Base-by-base conservation (phyloP, 2,888 invertebrate genomes). In the Monopis laevigella region DNA sequence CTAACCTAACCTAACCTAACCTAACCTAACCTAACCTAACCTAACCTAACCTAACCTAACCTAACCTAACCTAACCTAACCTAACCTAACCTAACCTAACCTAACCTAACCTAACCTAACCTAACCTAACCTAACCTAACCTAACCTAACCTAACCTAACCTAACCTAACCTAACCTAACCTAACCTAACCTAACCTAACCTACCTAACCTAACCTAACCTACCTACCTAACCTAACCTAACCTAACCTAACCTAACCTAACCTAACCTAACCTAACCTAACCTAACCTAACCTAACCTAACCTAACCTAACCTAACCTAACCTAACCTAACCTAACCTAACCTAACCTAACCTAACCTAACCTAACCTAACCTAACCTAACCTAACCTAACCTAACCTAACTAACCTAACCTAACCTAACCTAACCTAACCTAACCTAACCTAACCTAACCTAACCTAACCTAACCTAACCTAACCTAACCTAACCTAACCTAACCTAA, bases 121-220 rank as follows among this genome's bases (percentile, higher is more conserved):
- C 46, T 43, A 43, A 46, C 40, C 43, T 42, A 42, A 46, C 43
- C 43, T 42, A 46, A 42, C 46, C 43, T 42, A 46, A 46, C 46
- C 43, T 43, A 43, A 42, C 46, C 43, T 43, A 46, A 46, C 43
- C 46, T 45, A 45, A 46, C 46, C 45, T 44, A 40, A 44, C 42
- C 44, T 44, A 40, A 44, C 43, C 49, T 47, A 45, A 44, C 44
- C 45, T 39, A n/a, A n/a, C 40, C 34, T 45, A 43, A 45, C 46
- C 41, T 46, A 46, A 45, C 46, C 46, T 46, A 46, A 47, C 46
- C 44, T 45, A 48, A 45, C 46, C 43, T 45, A 46, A 46, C 46
- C 46, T 47, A 46, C 48, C 48, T 48, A 48, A 48, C 49, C 47
- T 48, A 49, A 49, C 49, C 47, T 49, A 49, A 49, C 49, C n/a